Percentiles rank a stretch among this genome's conserved stretches.
These are phyloP conservation scores for Sebastes alutus DNA, from an alignment of 2,797 vertebrate species.

Conservation along the genomic window DNA sequence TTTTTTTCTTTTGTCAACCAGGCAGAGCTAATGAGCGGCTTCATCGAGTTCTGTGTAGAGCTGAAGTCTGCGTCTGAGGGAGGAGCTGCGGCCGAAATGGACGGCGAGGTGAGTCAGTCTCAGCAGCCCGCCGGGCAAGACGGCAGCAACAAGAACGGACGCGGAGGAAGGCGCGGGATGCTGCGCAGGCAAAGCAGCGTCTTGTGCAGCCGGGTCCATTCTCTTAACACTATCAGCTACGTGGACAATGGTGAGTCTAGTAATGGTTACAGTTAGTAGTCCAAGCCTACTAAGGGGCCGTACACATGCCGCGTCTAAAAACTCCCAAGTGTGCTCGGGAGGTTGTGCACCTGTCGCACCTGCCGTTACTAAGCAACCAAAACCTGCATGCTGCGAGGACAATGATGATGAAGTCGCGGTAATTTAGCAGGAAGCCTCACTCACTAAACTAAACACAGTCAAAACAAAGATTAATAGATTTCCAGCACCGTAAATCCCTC, in stretches of 20 bases:
- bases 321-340: too few species aligned
- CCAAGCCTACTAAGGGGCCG: neutral
- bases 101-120: slow-evolving; percentile 28
- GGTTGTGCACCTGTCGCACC: too few species aligned
- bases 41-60: slow-evolving; percentile 95
- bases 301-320: too few species aligned
- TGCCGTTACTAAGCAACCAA: too few species aligned
- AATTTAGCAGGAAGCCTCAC: too few species aligned
- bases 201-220: slow-evolving; percentile 88
- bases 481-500: too few species aligned
- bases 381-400: too few species aligned
- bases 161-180: slow-evolving; percentile 79
- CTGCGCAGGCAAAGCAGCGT: slow-evolving; percentile 89
- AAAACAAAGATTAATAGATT: too few species aligned
- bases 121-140: slow-evolving; percentile 40
- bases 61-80: slow-evolving; percentile 78
- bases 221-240: slow-evolving; percentile 92
- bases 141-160: slow-evolving; percentile 50
- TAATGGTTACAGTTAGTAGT: neutral
- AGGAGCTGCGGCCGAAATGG: slow-evolving; percentile 49
- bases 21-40: slow-evolving; percentile 93
- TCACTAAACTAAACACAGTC: too few species aligned
- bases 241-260: slow-evolving; percentile 87
- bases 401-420: too few species aligned
- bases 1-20: slow-evolving; percentile 41